Conservation (phyloP, 2,797 vertebrate genomes). For the Chiloscyllium punctatum region DNA sequence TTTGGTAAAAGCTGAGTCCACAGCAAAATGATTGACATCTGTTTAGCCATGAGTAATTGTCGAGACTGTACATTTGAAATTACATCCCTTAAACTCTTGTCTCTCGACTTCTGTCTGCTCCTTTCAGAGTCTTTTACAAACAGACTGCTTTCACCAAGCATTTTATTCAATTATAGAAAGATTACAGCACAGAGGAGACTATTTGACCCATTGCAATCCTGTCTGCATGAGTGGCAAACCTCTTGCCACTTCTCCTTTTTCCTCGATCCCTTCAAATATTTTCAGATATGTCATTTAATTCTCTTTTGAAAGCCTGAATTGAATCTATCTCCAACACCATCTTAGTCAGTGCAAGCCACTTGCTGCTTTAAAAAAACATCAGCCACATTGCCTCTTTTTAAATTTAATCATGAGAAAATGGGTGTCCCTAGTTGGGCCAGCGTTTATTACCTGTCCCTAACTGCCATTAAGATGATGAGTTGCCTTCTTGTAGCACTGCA, state of each 20-base stretch:
- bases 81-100: not conserved
- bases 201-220: not conserved
- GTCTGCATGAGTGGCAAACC: not conserved
- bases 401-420: no score
- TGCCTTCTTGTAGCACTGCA: no score
- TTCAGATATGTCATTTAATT: not conserved
- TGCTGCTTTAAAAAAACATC: not conserved
- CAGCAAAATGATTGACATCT: not conserved
- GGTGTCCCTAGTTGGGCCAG: no score
- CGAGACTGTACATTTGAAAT: not conserved
- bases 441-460: no score
- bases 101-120: not conserved
- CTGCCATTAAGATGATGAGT: no score
- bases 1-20: not conserved
- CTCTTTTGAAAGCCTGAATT: not conserved
- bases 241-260: not conserved
- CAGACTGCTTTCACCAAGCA: not conserved
- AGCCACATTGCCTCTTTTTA: not conserved
- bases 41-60: not conserved
- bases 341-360: not conserved
- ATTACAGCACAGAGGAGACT: not conserved
- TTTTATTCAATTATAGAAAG: not conserved
- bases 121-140: not conserved
- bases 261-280: not conserved
- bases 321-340: not conserved